phyloP scores from a whole-genome alignment of 2,113 vertebrate species.

The Eulemur rufifrons region DNA sequence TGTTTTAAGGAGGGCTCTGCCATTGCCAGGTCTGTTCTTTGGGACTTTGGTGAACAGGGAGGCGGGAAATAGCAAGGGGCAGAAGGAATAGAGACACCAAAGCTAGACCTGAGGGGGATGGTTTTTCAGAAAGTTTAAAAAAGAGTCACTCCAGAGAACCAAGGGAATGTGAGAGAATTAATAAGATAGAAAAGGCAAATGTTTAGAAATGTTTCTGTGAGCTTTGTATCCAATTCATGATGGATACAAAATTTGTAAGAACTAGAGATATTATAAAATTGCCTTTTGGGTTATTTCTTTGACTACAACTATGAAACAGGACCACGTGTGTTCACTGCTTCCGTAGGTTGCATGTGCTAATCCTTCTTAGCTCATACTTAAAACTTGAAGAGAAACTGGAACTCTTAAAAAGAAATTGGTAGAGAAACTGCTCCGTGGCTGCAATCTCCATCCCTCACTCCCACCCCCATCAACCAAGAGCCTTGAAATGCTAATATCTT shows the following conservation, averaged over 20 bases:
- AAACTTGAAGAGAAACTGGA: slow-evolving; percentile 9
- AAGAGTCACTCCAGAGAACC: neutral
- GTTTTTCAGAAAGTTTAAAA: slow-evolving; percentile 32
- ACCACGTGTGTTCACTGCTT: neutral
- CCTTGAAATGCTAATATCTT: neutral
- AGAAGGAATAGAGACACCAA: neutral
- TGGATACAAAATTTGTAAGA: neutral
- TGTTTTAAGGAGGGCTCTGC: neutral
- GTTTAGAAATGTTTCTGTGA: neutral
- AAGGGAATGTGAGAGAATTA: neutral
- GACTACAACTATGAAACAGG: neutral
- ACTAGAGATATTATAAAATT: neutral
- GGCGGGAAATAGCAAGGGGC: neutral
- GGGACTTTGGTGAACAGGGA: neutral
- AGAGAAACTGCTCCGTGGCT: neutral
- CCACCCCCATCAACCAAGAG: neutral
- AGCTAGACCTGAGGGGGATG: neutral
- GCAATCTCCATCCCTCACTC: neutral
- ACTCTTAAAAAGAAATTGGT: slow-evolving; percentile 9
- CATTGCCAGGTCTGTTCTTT: slow-evolving; percentile 4
- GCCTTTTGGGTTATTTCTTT: slow-evolving; percentile 13
- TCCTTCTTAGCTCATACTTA: neutral
- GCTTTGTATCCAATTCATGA: neutral
- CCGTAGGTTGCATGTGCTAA: neutral
- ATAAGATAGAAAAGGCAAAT: neutral